Conservation (phyloP, 2,888 invertebrate species). For the Drosophila borborema region DNA sequence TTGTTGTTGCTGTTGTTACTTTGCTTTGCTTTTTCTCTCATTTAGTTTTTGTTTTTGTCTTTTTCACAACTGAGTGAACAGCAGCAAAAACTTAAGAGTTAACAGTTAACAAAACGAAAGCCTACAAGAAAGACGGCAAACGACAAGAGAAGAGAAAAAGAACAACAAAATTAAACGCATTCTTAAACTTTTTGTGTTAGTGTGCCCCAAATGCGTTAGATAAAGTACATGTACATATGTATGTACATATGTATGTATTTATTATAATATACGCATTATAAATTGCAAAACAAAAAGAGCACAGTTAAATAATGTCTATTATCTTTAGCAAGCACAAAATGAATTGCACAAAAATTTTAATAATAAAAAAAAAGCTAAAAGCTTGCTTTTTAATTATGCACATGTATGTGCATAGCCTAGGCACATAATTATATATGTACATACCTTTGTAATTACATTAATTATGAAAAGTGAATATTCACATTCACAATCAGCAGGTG, state of each 20-base stretch:
- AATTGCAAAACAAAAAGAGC: conserved; percentile 32
- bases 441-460: conserved; percentile 5
- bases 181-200: conserved; percentile 17
- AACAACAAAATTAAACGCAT: neutral
- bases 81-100: conserved; percentile 39
- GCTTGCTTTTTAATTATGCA: neutral
- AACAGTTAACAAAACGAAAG: conserved; percentile 50
- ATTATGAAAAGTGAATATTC: conserved; percentile 5
- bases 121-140: conserved; percentile 28
- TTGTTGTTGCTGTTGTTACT: neutral
- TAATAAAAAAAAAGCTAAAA: neutral
- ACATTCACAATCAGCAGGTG: conserved; percentile 24
- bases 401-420: neutral
- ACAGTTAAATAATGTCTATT: conserved; percentile 29
- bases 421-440: neutral
- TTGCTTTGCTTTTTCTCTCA: neutral
- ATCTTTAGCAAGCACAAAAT: conserved; percentile 8
- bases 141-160: neutral
- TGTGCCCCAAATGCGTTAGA: conserved; percentile 27
- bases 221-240: neutral
- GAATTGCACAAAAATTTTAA: neutral
- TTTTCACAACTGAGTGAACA: conserved; percentile 41
- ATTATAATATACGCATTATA: neutral
- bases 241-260: neutral
- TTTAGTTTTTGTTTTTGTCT: conserved; percentile 2